A percentile compares a stretch with the other conserved stretches of the same genome.
Conservation (phyloP, 2,888 invertebrate species). For the Drosophila formosana region DNA sequence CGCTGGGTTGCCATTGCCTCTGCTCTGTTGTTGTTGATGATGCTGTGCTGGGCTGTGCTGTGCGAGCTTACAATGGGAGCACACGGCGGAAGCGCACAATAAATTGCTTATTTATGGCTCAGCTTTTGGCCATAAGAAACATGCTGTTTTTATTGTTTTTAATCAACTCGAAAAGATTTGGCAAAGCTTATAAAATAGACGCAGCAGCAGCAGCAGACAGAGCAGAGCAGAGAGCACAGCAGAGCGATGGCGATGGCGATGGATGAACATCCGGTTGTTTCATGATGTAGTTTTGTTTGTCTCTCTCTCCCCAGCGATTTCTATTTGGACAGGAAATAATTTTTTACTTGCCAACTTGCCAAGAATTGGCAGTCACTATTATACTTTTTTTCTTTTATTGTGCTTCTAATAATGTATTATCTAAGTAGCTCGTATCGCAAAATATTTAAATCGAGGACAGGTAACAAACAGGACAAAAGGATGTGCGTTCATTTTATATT, state of each 20-base stretch:
- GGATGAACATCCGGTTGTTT: slow-evolving; percentile 66
- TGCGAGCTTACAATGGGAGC: slow-evolving; percentile 62
- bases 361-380: slow-evolving; percentile 21
- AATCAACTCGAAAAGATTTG: slow-evolving; percentile 82
- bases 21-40: slow-evolving; percentile 15
- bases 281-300: slow-evolving; percentile 26
- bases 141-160: slow-evolving; percentile 82
- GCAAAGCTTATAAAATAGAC: slow-evolving; percentile 77
- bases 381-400: background rate
- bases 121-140: slow-evolving; percentile 80
- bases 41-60: slow-evolving; percentile 5
- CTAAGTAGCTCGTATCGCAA: slow-evolving; percentile 23
- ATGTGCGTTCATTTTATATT: slow-evolving; percentile 51
- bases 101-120: slow-evolving; percentile 83
- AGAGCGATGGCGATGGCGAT: slow-evolving; percentile 25
- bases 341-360: slow-evolving; percentile 48
- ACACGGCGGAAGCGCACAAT: slow-evolving; percentile 81
- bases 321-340: slow-evolving; percentile 69
- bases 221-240: slow-evolving; percentile 54
- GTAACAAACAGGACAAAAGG: background rate
- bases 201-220: slow-evolving; percentile 43
- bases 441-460: slow-evolving; percentile 42
- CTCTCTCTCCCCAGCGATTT: slow-evolving; percentile 30
- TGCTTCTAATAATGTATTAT: slow-evolving; percentile 18
- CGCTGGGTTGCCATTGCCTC: slow-evolving; percentile 17